These are phyloP conservation scores for Oxygymnocypris stewartii DNA, from an alignment of 2,113 vertebrate species.

Conservation along the genomic window DNA sequence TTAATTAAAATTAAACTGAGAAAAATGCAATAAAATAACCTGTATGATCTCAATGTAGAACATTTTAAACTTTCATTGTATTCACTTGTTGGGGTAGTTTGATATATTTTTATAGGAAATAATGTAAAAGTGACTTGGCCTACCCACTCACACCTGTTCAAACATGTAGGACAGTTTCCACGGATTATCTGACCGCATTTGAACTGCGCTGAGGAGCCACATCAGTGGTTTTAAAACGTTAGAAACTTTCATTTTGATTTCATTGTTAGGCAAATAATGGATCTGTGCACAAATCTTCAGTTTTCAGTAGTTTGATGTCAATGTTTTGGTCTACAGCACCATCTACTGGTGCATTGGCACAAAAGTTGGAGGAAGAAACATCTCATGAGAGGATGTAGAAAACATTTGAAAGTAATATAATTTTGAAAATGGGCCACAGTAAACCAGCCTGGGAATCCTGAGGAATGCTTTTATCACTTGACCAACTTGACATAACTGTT, in stretches of 20 bases:
- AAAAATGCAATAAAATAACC: background rate
- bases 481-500: background rate
- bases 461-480: background rate
- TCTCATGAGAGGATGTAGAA: background rate
- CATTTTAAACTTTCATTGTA: background rate
- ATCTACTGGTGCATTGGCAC: background rate
- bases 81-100: background rate
- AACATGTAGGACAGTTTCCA: too few species aligned
- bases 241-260: too few species aligned
- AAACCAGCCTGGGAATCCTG: background rate
- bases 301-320: background rate
- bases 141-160: background rate
- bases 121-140: background rate
- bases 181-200: too few species aligned
- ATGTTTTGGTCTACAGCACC: conserved; percentile 6
- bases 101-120: background rate
- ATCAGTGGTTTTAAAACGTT: background rate
- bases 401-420: background rate
- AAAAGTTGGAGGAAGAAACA: background rate
- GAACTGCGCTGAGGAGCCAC: too few species aligned
- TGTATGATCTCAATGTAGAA: background rate
- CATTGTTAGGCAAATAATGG: background rate
- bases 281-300: background rate
- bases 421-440: background rate
- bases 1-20: background rate